Evolutionary conservation across 2,888 invertebrate species (phyloP).

Genomic region (Bimastos eiseni): DNA sequence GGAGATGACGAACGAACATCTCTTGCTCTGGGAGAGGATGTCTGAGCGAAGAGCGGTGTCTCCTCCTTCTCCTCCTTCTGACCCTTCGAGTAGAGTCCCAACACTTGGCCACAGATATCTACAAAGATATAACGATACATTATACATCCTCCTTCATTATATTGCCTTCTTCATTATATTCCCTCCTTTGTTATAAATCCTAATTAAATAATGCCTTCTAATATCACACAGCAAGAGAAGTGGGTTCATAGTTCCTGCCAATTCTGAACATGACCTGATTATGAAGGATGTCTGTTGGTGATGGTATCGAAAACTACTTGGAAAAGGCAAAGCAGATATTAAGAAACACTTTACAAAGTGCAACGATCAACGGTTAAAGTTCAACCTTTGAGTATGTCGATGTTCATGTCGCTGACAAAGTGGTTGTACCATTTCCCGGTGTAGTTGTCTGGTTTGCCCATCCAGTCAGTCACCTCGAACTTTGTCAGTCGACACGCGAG

Average conservation of each 20-base stretch:
- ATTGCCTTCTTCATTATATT: background rate
- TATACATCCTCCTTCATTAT: background rate
- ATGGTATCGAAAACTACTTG: background rate
- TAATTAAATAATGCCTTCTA: no score
- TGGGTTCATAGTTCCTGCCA: no score
- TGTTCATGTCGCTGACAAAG: constrained; percentile 18
- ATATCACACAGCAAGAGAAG: no score
- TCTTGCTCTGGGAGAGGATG: background rate
- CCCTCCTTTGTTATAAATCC: no score
- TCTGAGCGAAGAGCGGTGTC: background rate
- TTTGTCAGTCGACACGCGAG: background rate
- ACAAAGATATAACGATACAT: background rate
- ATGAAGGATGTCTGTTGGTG: no score
- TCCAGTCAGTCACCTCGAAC: background rate
- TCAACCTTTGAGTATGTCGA: constrained; percentile 19
- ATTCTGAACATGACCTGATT: background rate
- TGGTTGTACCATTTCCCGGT: background rate
- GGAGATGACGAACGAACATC: background rate
- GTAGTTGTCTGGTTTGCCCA: background rate
- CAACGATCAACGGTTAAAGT: background rate
- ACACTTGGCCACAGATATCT: constrained; percentile 4
- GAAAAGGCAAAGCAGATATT: background rate
- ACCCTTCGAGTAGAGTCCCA: background rate
- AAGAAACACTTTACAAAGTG: background rate
- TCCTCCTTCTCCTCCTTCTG: background rate